Percentiles rank a stretch among this genome's conserved stretches.
Evolutionary conservation across 2,113 vertebrate genomes (phyloP).

Genomic region (Strix uralensis): DNA sequence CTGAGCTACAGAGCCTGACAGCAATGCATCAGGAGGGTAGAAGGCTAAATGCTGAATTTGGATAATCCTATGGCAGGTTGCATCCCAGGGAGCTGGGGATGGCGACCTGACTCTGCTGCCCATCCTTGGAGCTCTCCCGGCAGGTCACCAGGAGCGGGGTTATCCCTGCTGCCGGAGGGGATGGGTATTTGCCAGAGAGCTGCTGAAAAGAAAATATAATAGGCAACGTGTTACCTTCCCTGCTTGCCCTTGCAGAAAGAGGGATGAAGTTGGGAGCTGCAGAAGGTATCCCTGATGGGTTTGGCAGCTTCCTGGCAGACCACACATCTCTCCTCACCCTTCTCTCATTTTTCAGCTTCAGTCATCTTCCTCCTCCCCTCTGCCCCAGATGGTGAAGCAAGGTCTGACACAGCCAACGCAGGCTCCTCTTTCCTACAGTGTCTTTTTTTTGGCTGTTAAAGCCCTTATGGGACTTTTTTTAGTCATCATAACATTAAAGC

Average conservation of each 20-base stretch:
- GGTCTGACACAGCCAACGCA: neutral
- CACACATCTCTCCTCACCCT: neutral
- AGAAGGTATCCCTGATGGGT: neutral
- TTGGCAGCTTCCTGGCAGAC: neutral
- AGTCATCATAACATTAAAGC: constrained; percentile 16
- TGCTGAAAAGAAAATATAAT: neutral
- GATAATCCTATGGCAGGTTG: neutral
- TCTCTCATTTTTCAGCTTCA: neutral
- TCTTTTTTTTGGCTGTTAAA: neutral
- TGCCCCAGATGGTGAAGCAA: neutral
- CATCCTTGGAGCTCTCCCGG: neutral
- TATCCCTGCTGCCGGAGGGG: neutral
- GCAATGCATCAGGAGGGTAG: fast-evolving
- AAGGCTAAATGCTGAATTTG: neutral
- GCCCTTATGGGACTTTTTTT: neutral
- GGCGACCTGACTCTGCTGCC: neutral
- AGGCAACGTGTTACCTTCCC: too few relatives aligned
- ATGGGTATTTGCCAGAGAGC: neutral
- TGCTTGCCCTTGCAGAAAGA: neutral
- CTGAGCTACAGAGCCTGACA: neutral
- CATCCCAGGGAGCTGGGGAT: neutral
- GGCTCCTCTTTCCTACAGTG: neutral
- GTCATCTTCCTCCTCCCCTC: neutral
- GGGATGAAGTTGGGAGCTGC: neutral
- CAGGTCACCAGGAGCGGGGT: neutral